Percentiles rank a stretch among this genome's conserved stretches.
phyloP scores from a whole-genome alignment of 1,140 invertebrate genomes.

The Drosophila ercepeae region DNA sequence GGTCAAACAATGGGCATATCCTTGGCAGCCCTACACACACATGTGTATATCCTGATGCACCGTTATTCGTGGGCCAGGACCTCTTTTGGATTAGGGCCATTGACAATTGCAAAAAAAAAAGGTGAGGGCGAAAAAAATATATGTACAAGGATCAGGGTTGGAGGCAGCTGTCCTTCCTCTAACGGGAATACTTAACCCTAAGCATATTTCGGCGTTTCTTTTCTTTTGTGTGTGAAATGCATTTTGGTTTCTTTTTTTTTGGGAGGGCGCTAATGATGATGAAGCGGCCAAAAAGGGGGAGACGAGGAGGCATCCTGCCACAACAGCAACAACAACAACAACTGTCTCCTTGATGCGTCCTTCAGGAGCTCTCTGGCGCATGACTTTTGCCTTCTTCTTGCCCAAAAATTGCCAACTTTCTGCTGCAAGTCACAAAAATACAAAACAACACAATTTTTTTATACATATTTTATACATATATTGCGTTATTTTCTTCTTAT shows the following conservation, averaged over 20 bases:
- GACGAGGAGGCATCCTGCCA: constrained; percentile 11
- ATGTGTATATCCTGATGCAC: constrained; percentile 33
- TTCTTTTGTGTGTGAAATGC: constrained; percentile 10
- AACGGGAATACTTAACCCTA: constrained; percentile 82
- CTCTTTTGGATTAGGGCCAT: constrained; percentile 33
- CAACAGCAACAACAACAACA: constrained; percentile 40
- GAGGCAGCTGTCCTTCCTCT: constrained; percentile 57
- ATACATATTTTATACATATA: constrained; percentile 29
- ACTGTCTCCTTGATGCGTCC: constrained; percentile 78
- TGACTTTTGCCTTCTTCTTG: constrained; percentile 74
- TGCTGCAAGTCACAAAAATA: constrained; percentile 40
- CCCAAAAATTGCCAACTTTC: constrained; percentile 51
- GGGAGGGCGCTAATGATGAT: constrained; percentile 71
- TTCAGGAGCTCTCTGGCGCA: constrained; percentile 79
- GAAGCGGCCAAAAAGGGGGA: constrained; percentile 39
- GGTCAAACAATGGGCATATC: constrained; percentile 32
- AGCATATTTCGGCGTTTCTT: constrained; percentile 57
- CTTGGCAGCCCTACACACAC: neutral
- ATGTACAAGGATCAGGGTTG: constrained; percentile 26
- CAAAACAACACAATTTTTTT: constrained; percentile 10
- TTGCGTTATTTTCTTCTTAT: constrained; percentile 51
- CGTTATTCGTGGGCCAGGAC: constrained; percentile 32
- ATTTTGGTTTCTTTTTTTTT: constrained; percentile 1
- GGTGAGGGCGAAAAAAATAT: neutral
- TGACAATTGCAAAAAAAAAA: constrained; percentile 33